These are phyloP conservation scores for Aromia moschata DNA, from an alignment of 2,888 invertebrate genomes.

Conservation along the genomic window DNA sequence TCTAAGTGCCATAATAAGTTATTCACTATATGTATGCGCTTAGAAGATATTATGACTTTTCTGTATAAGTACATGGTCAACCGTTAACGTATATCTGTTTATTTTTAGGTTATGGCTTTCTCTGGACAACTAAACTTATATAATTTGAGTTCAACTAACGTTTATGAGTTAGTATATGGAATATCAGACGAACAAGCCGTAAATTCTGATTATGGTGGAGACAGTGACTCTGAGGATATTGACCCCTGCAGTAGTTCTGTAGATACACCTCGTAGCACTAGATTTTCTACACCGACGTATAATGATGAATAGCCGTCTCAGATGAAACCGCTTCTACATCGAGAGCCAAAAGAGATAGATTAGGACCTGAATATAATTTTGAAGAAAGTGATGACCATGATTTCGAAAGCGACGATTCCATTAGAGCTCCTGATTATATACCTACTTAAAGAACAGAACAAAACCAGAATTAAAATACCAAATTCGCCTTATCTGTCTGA, in stretches of 20 bases:
- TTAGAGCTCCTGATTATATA: neutral
- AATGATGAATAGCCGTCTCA: neutral
- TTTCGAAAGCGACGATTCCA: neutral
- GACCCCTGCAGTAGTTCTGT: neutral
- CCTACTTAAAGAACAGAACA: neutral
- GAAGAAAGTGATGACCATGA: neutral
- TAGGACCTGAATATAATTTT: neutral
- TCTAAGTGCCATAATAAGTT: too few relatives aligned
- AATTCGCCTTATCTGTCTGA: neutral
- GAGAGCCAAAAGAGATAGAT: neutral
- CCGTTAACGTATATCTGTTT: too few relatives aligned
- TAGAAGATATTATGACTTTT: too few relatives aligned
- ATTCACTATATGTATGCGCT: too few relatives aligned
- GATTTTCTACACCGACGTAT: neutral
- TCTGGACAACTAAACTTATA: neutral
- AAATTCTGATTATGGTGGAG: slow-evolving; percentile 2
- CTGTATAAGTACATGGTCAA: too few relatives aligned
- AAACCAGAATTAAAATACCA: neutral
- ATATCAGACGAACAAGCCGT: neutral
- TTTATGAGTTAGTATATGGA: neutral
- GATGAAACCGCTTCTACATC: neutral
- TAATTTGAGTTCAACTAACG: slow-evolving; percentile 1
- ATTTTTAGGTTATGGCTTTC: too few relatives aligned
- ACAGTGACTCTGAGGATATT: slow-evolving; percentile 1
- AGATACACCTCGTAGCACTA: slow-evolving; percentile 1